These are phyloP conservation scores for Coptodon bakossiorum DNA, from an alignment of 2,113 vertebrate species.

Conservation along the genomic window DNA sequence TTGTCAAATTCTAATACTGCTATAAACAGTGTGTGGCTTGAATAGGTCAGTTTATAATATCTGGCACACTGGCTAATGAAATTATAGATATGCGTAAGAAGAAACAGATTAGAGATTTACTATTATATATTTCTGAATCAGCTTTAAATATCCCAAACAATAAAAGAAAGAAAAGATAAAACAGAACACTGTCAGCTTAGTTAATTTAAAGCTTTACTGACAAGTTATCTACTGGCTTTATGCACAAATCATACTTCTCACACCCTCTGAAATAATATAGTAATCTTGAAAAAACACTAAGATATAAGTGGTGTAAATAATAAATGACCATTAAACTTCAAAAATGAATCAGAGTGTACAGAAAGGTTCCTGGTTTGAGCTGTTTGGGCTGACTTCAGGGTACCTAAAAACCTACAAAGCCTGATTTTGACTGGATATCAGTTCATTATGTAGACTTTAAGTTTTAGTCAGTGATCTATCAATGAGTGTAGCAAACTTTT, in stretches of 20 bases:
- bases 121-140: neutral
- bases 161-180: neutral
- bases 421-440: neutral
- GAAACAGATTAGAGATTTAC: neutral
- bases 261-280: constrained; percentile 4
- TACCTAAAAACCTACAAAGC: neutral
- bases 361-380: neutral
- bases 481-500: neutral
- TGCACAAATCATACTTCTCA: neutral
- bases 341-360: neutral
- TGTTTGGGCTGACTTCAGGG: neutral
- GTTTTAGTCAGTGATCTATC: neutral
- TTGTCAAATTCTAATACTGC: neutral
- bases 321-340: neutral
- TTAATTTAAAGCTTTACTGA: neutral
- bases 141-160: neutral
- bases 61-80: neutral
- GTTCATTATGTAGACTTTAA: neutral
- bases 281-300: neutral
- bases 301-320: neutral
- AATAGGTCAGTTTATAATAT: neutral
- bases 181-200: neutral
- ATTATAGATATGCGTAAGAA: neutral
- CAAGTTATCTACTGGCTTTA: neutral
- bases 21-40: neutral